Base-by-base conservation (phyloP, 2,797 vertebrate species). In the Pelochelys cantorii region DNA sequence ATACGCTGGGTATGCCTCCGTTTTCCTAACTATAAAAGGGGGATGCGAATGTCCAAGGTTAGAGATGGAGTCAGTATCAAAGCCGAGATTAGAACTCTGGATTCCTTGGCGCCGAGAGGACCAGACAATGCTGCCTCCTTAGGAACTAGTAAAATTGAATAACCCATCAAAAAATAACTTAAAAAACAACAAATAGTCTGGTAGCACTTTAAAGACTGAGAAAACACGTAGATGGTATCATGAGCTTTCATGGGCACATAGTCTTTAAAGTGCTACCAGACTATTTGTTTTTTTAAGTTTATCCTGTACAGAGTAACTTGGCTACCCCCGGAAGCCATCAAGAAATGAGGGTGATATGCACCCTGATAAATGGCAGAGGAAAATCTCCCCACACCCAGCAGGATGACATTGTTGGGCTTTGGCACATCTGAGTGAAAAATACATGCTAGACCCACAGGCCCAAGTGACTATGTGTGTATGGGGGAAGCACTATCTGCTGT, bases 351-450 rank as follows among this genome's bases (percentile, higher is more conserved):
- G 85, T 22, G 27, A 5, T 77, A 53, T 37, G 37, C 68, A 84
- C 83, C 54, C 48, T 77, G 79, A 34, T 81, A 42, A 83, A 74
- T 14, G 53, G 54, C 55, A 93, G 56, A 62, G 79, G 87, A 29
- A 29, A n/a, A 77, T 79, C 12, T 37, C 54, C 65, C 56, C 88
- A 23, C 2, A 20, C 34, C 60, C 60, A 59, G 42, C 31, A 71
- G 74, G 90, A 34, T 2, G 5, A 42, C 11, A 12, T 22, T n/a
- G 57, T 10, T 87, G 71, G 9, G 42, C 52, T 89, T 83, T 87
- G 37, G 22, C 1, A 8, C 3, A 0, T 27, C 42, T 55, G 56
- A 57, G 25, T 23, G 5, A 75, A 27, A 23, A 0, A 0, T 56
- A 20, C 3, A 0, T 80, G 57, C n/a, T 10, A 2, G 10, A 90